A percentile compares a stretch with the other conserved stretches of the same genome.
These are phyloP conservation scores for Lamellibrachia satsuma DNA, from an alignment of 2,888 invertebrate genomes.

Conservation along the genomic window DNA sequence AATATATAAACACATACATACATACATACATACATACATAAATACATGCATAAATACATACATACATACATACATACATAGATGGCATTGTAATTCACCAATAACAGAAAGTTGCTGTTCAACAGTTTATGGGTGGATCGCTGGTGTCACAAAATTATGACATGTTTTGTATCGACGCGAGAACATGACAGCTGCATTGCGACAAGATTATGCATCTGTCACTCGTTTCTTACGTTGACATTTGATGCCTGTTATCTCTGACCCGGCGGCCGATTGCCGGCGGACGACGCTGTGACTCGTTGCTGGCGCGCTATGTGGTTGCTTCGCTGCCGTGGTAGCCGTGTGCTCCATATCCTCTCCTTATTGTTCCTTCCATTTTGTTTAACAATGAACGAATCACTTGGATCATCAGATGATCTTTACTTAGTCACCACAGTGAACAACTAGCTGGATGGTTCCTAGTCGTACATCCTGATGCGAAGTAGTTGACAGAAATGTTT, in stretches of 20 bases:
- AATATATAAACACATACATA: too few relatives aligned
- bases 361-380: neutral
- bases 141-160: conserved; percentile 3
- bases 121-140: neutral
- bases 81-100: neutral
- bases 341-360: neutral
- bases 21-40: too few relatives aligned
- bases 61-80: too few relatives aligned
- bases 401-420: neutral
- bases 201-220: conserved; percentile 10
- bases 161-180: neutral
- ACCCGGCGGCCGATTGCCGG: neutral
- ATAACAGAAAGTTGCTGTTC: neutral
- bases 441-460: neutral
- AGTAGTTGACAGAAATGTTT: neutral
- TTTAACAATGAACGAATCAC: neutral
- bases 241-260: neutral
- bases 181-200: neutral
- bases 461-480: neutral
- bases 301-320: neutral
- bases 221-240: neutral
- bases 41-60: too few relatives aligned
- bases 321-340: neutral
- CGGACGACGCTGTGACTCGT: neutral
- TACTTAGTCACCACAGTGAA: neutral